Evolutionary conservation across 2,888 invertebrate species (phyloP).

Genomic region (Bimastos eiseni): DNA sequence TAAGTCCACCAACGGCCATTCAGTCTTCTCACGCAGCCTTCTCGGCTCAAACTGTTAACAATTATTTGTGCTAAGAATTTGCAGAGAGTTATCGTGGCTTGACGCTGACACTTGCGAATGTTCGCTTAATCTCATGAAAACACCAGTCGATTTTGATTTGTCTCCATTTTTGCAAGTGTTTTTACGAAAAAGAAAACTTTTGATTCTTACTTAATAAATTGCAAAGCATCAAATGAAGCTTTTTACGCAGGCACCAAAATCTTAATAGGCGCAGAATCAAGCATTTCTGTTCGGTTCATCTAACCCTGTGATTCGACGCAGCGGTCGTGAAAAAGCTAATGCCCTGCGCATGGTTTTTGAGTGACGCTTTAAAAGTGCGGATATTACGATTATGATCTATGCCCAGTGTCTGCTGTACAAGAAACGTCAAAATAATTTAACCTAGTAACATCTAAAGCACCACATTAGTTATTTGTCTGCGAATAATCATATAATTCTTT

Average conservation of each 20-base stretch:
- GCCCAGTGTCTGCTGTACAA: background rate
- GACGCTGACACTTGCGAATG: background rate
- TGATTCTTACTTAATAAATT: too few species aligned
- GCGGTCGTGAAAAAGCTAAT: too few species aligned
- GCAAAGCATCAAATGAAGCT: too few species aligned
- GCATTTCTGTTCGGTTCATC: too few species aligned
- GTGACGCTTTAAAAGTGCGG: too few species aligned
- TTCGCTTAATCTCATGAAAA: background rate
- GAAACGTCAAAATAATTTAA: background rate
- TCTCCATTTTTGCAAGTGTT: background rate
- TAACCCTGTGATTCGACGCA: too few species aligned
- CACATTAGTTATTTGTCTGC: background rate
- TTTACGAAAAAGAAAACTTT: background rate
- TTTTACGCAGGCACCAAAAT: too few species aligned
- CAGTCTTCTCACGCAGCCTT: background rate
- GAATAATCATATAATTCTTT: background rate
- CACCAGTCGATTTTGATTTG: background rate
- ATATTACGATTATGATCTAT: too few species aligned
- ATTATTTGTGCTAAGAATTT: background rate
- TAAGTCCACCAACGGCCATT: too few species aligned
- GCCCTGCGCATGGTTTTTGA: too few species aligned
- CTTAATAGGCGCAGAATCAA: too few species aligned
- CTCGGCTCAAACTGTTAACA: too few species aligned
- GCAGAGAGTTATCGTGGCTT: background rate
- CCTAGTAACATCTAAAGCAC: background rate